Base-by-base conservation (phyloP, 2,113 vertebrate species). In the Dipodomys spectabilis region DNA sequence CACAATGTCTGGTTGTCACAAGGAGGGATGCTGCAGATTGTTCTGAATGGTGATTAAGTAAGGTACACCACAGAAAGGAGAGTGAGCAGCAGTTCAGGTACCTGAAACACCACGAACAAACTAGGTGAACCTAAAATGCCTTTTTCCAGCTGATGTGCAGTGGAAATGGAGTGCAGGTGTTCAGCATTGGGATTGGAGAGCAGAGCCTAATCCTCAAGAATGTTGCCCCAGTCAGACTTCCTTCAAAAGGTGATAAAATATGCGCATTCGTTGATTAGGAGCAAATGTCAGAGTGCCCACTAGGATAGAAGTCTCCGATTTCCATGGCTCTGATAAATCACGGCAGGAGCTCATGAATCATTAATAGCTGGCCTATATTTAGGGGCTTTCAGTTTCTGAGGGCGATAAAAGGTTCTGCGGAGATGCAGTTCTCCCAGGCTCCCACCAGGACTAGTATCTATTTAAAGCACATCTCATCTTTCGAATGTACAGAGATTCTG, bases 311-410 rank as follows among this genome's bases (percentile, higher is more conserved):
- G 95, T 96, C 95, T 97, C 95, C 28, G 79, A 86, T 98, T 97
- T 97, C 97, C 95, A 90, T 4, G 60, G 95, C 97, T 98, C 96
- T 97, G 98, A 98, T 97, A 97, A 97, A 95, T 97, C 95, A 68
- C 68, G 72, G 87, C 77, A 77, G 96, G 96, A 96, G 49, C 97
- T 98, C 97, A 97, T 98, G 96, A 96, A 98, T 98, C 97, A 98
- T 98, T 98, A 95, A 98, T 96, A 90, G 69, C 22, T 97, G 96
- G 84, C 96, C 98, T 98, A 98, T 98, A 98, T 98, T 98, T 98
- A 98, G 98, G 95, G 90, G 74, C 95, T 97, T 97, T 98, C 96
- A 71, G 96, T 97, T 98, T 97, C 96, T 82, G 91, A 95, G 96
- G 77, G 95, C 85, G 87, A 98, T 98, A 93, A 98, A 98, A 98